These are phyloP conservation scores for Drosophila micromelanica DNA, from an alignment of 1,140 invertebrate genomes.

Conservation along the genomic window DNA sequence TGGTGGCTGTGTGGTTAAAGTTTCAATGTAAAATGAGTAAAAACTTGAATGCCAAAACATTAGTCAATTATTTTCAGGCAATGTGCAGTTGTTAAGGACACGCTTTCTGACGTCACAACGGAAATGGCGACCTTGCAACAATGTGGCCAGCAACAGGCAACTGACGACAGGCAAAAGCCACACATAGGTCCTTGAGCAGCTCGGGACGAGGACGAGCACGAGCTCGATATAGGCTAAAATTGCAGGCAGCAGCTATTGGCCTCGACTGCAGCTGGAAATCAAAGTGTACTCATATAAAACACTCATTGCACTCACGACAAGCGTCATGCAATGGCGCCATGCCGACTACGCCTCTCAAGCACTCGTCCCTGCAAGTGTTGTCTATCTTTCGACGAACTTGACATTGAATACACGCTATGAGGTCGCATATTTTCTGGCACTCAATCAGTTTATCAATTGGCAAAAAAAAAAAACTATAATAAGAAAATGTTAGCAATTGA, in stretches of 20 bases:
- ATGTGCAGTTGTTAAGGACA: conserved; percentile 24
- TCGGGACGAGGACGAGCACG: conserved; percentile 13
- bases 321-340: conserved; percentile 25
- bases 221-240: background rate
- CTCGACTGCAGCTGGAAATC: conserved; percentile 17
- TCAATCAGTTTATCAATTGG: conserved; percentile 67
- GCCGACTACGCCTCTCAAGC: background rate
- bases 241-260: conserved; percentile 1
- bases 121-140: conserved; percentile 13
- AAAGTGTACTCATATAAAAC: background rate
- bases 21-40: conserved; percentile 8
- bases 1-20: background rate
- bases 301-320: conserved; percentile 1
- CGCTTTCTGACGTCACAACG: conserved; percentile 27
- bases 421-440: conserved; percentile 43
- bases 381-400: conserved; percentile 48
- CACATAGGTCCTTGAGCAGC: conserved; percentile 23
- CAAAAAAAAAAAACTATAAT: conserved; percentile 8
- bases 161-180: conserved; percentile 19
- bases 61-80: conserved; percentile 20
- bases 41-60: conserved; percentile 17
- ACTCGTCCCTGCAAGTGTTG: background rate
- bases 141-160: conserved; percentile 24
- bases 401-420: conserved; percentile 57
- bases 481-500: conserved; percentile 44